Evolutionary conservation across 2,888 invertebrate species (phyloP), one percentile per base, ranked within the genome.

Genomic region (Drosophila mimetica): DNA sequence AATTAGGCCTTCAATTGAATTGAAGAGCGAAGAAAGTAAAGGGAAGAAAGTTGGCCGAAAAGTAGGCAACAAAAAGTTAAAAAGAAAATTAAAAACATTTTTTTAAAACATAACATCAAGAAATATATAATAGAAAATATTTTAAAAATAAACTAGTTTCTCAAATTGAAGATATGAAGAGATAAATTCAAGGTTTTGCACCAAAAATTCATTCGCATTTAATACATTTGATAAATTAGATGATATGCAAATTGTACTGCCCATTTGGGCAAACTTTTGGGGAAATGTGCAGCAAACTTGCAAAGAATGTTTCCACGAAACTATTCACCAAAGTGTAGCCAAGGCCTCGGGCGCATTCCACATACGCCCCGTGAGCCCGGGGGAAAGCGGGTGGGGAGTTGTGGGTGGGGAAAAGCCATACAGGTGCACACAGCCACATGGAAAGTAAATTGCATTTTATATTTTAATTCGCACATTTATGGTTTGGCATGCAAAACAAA

Each of bases 381-480:
- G n/a, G 13, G 9, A 22, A 14, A 8, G 6, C 14, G 25, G 32
- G 20, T 3, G 9, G 8, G n/a, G 5, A 13, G n/a, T n/a, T 8
- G 25, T 20, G 22, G 18, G 13, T 1, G 13, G 7, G 16, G 11
- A 11, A 20, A 44, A 60, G 44, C 55, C 36, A 14, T 36, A 55
- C 37, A 54, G 55, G 53, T 32, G 48, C 44, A 66, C 44, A 66
- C 59, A 59, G 64, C 81, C 63, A 57, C 64, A 70, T 44, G 50
- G 64, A 74, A 81, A 71, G 66, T 74, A 83, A 71, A 77, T 80
- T 76, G 69, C 76, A 71, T 78, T 78, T 78, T 71, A 74, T 77
- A 77, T 76, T 79, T 79, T 81, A 78, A 76, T 78, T 81, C 70
- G 70, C 73, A 80, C 84, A 77, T 80, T 83, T 73, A 73, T 77